Evolutionary conservation across 37 sponge, comb jelly and placozoan species (phyloP), one percentile per base, ranked within the genome.

Genomic region (Amphimedon queenslandica): DNA sequence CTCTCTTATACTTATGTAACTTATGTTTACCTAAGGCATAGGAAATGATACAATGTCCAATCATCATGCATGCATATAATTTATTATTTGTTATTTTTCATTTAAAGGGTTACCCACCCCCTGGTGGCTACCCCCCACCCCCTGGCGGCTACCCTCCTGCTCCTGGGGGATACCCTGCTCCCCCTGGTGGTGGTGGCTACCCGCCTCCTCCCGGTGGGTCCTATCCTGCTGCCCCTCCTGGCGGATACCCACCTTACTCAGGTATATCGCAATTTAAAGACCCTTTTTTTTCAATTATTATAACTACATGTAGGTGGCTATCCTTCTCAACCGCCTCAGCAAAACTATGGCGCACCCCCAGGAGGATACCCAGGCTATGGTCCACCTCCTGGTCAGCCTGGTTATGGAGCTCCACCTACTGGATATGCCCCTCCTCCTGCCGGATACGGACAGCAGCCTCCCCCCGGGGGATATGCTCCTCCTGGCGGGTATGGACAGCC

Each of bases 91-190:
- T n/a, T n/a, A n/a, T n/a, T n/a, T n/a, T n/a, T n/a, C n/a, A n/a
- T n/a, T n/a, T n/a, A n/a, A n/a, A n/a, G n/a, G 82, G 82, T 11
- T 74, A 82, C 64, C 82, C 82, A 23, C 75, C 82, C 0, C 66
- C 75, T 57, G 70, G 58, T 42, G 82, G 74, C 37, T 47, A 8
- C 13, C 53, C 13, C 13, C 8, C 53, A 74, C n/a, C 67, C 75
- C 42, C 42, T 8, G 64, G 42, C 2, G 70, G 70, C 24, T 67
- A 67, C 41, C 77, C 76, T 63, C 77, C 83, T 28, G 47, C 83
- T 82, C 2, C 64, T 6, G 73, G 82, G 71, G 42, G 76, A 28
- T 82, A 82, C 40, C 83, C 83, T n/a, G 77, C 84, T 32, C 84
- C 84, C 25, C 40, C 77, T 39, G 77, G 77, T 1, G 77, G 77